Percentiles rank a stretch among this genome's conserved stretches.
These are phyloP conservation scores for Oostethus manadensis DNA, from an alignment of 2,113 vertebrate species.

Conservation along the genomic window DNA sequence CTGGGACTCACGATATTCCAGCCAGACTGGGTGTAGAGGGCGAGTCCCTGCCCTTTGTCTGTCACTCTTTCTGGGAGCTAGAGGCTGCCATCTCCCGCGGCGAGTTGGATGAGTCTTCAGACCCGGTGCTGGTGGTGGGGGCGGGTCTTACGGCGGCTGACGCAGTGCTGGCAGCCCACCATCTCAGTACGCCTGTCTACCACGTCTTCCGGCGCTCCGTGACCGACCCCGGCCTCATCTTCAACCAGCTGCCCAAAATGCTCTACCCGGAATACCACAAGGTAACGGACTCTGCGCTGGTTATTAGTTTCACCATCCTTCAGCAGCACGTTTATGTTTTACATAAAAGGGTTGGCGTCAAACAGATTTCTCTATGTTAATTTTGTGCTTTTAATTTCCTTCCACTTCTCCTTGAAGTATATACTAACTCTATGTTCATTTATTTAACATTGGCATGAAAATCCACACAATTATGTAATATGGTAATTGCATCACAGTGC, in stretches of 20 bases:
- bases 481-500: no score
- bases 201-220: constrained; percentile 71
- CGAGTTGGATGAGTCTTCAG: constrained; percentile 52
- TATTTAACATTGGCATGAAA: no score
- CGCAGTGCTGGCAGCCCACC: constrained; percentile 69
- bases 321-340: no score
- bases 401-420: no score
- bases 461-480: no score
- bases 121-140: constrained; percentile 74
- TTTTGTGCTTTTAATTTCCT: no score
- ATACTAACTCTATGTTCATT: no score
- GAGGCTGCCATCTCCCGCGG: constrained; percentile 68
- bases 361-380: no score
- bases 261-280: constrained; percentile 82
- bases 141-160: constrained; percentile 76
- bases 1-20: constrained; percentile 74
- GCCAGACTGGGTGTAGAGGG: constrained; percentile 68
- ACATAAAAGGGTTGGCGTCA: no score
- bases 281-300: constrained; percentile 38
- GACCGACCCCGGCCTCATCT: constrained; percentile 69
- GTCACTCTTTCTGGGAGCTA: constrained; percentile 75
- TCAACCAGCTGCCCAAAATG: constrained; percentile 77
- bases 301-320: neutral
- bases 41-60: constrained; percentile 71
- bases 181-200: constrained; percentile 69